These are phyloP conservation scores for Meandrusa payeni DNA, from an alignment of 2,888 invertebrate genomes.

Conservation along the genomic window DNA sequence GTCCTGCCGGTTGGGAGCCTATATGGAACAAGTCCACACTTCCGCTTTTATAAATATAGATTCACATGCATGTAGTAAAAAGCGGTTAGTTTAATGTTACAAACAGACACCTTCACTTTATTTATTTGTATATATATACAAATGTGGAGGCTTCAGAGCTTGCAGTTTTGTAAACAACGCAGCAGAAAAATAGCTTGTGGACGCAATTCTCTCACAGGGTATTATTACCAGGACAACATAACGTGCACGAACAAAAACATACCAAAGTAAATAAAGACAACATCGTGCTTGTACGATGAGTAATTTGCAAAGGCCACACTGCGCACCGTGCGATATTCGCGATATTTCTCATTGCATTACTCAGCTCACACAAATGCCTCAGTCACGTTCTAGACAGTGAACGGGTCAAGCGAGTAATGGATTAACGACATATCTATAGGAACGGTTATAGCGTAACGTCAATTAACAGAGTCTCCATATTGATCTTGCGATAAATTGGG, in stretches of 20 bases:
- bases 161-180: too few species aligned
- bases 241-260: not conserved
- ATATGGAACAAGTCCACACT: too few species aligned
- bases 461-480: slow-evolving; percentile 4
- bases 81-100: too few species aligned
- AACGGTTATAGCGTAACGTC: slow-evolving; percentile 11
- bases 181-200: too few species aligned
- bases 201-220: slow-evolving; percentile 4
- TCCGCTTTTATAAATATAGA: too few species aligned
- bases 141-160: too few species aligned
- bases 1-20: too few species aligned
- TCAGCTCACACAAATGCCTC: slow-evolving; percentile 7
- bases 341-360: slow-evolving; percentile 16
- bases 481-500: not conserved
- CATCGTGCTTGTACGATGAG: slow-evolving; percentile 2
- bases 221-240: not conserved
- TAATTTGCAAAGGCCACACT: not conserved
- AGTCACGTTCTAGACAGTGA: slow-evolving; percentile 11
- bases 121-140: too few species aligned
- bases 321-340: not conserved
- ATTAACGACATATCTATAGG: slow-evolving; percentile 14
- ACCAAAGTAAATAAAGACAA: slow-evolving; percentile 2
- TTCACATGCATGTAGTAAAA: too few species aligned
- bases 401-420: slow-evolving; percentile 17
- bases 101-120: too few species aligned